Base-by-base conservation (phyloP, 2,113 vertebrate species). In the Callipepla californica region DNA sequence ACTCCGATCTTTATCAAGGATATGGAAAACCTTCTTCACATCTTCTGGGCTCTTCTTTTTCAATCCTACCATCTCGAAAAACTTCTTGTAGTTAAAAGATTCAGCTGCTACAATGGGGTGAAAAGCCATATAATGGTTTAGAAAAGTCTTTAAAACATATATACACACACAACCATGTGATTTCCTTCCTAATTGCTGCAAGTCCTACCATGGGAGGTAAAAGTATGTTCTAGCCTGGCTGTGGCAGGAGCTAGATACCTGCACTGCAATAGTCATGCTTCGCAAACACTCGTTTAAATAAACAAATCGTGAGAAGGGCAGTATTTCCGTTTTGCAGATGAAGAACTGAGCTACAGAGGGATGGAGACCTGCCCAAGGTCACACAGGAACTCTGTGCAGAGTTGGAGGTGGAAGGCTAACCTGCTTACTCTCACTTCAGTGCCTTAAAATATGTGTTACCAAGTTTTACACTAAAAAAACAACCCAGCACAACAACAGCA, bases 51-150 rank as follows among this genome's bases (percentile, higher is more conserved):
- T 98, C 97, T 99, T 99, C 75, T 98, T 98, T 98, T 98, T 99
- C 97, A 99, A 97, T 30, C 99, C 99, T 25, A 98, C 97, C 98
- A 99, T 95, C 91, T 99, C 98, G 85, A 99, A 99, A 96, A 99
- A 99, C 98, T 98, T 99, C 97, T 98, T 99, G 81, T 99, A 98
- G 97, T 99, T 97, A 34, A 99, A 99, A 58, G 98, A 98, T 36
- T 99, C 99, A 7, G 93, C 97, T 79, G 96, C 97, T 98, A 28
- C 6, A 51, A 50, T 57, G 83, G 61, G 65, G 81, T 9, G 30
- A 94, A 85, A 68, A 87, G 34, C 2, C 63, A 67, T 72, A 63
- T 2, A 40, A 42, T 14, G 65, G 22, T n/a, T 95, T 63, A 94
- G 61, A 78, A 73, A 89, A 91, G 8, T 19, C 4, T 5, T 28